phyloP scores from a whole-genome alignment of 2,113 vertebrate genomes.

The Potamarius usumacintae region DNA sequence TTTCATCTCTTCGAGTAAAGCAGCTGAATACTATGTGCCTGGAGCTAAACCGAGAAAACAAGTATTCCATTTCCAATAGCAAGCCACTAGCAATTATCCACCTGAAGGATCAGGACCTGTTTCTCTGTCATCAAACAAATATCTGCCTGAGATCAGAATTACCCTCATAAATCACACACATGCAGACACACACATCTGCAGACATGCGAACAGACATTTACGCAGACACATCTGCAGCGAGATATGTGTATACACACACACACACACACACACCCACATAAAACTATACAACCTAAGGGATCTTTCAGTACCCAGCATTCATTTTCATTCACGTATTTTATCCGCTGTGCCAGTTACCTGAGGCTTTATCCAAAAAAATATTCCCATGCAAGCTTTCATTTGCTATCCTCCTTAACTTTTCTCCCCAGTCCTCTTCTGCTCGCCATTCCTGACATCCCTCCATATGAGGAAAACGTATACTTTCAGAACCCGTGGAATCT shows the following conservation, averaged over 20 bases:
- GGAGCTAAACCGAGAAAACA: conserved; percentile 66
- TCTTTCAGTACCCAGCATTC: conserved; percentile 43
- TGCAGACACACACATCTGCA: conserved; percentile 45
- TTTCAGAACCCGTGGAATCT: conserved; percentile 73
- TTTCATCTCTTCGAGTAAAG: conserved; percentile 46
- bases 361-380: conserved; percentile 45
- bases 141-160: conserved; percentile 70
- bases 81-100: conserved; percentile 77
- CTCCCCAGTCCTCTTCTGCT: conserved; percentile 28
- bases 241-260: conserved; percentile 32
- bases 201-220: conserved; percentile 46
- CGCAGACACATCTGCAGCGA: conserved; percentile 41
- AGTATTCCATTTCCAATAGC: conserved; percentile 71
- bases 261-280: conserved; percentile 31
- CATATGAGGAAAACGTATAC: conserved; percentile 66
- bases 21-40: conserved; percentile 58
- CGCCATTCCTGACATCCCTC: conserved; percentile 49
- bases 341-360: conserved; percentile 49
- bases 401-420: conserved; percentile 20
- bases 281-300: conserved; percentile 41
- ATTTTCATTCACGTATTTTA: conserved; percentile 48
- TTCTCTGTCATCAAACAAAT: conserved; percentile 79
- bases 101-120: conserved; percentile 75
- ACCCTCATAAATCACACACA: conserved; percentile 69
- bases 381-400: conserved; percentile 23